Base-by-base conservation (phyloP, 2,888 invertebrate genomes). In the Ornithoptera alexandrae region DNA sequence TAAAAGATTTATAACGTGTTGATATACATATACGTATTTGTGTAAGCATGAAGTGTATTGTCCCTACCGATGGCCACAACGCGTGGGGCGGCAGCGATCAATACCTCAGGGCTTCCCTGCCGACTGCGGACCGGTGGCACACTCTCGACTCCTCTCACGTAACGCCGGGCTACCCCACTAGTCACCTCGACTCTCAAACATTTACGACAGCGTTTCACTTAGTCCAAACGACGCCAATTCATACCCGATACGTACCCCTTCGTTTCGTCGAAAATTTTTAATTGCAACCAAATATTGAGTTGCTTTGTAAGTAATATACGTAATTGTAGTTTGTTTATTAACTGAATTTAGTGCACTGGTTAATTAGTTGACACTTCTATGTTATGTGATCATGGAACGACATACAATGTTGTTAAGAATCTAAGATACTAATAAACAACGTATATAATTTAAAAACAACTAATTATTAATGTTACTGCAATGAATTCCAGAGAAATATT, bases 91-190 rank as follows among this genome's bases (percentile, higher is more conserved):
- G 77, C 78, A 89, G 90, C 91, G 91, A 91, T 74, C 71, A 85
- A 92, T 92, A 92, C 85, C 81, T 77, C 81, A 86, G 87, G 90
- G 87, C 87, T 91, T 91, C 89, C 90, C 87, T 84, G 75, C 80
- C 78, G 78, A 77, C 78, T 79, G 76, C 62, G 57, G 58, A 73
- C 77, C 75, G 78, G 75, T 81, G 80, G 81, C 83, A 80, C 84
- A 80, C 78, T 74, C 77, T 76, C 68, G 63, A 36, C 69, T 36
- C 39, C 50, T 73, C 82, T 82, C 84, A 84, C 86, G 82, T 83
- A 82, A 84, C 79, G 77, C 77, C 72, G 74, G 76, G 70, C 67
- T 62, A 42, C 59, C 15, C 75, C 75, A 76, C 73, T 76, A 79
- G 79, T 81, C 78, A 77, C 78, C 75, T 60, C 39, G n/a, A 24